These are phyloP conservation scores for Nudaria mundana DNA, from an alignment of 2,888 invertebrate species.

Conservation along the genomic window DNA sequence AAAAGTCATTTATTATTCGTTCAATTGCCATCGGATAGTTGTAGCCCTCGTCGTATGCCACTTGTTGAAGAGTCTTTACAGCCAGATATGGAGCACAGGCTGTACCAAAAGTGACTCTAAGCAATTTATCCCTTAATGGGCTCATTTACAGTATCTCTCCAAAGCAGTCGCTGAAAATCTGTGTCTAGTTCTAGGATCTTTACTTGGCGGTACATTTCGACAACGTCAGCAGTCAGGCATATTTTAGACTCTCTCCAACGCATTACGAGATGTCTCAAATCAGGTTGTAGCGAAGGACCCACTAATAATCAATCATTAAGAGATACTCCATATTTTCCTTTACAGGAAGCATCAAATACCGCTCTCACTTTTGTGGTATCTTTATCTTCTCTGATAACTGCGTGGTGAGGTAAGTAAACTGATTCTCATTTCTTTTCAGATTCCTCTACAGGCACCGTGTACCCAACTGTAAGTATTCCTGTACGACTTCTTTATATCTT, in stretches of 20 bases:
- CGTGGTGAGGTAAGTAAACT: conserved; percentile 10
- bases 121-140: neutral
- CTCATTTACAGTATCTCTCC: neutral
- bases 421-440: conserved; percentile 1
- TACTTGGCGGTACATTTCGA: conserved; percentile 17
- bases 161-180: conserved; percentile 8
- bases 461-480: neutral
- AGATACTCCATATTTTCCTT: conserved; percentile 3
- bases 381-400: conserved; percentile 8
- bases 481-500: neutral
- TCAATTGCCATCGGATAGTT: conserved; percentile 1
- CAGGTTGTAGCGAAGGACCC: conserved; percentile 9
- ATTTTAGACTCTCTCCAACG: conserved; percentile 3
- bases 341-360: conserved; percentile 11
- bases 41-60: conserved; percentile 6
- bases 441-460: conserved; percentile 11
- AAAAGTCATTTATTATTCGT: conserved; percentile 1
- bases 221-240: conserved; percentile 3
- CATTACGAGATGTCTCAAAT: conserved; percentile 7
- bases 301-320: conserved; percentile 9
- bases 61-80: conserved; percentile 4
- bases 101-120: conserved; percentile 10
- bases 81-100: conserved; percentile 9
- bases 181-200: conserved; percentile 5
- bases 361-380: conserved; percentile 7